Base-by-base conservation (phyloP, 2,888 invertebrate species). In the Nipponacmea schrenckii region DNA sequence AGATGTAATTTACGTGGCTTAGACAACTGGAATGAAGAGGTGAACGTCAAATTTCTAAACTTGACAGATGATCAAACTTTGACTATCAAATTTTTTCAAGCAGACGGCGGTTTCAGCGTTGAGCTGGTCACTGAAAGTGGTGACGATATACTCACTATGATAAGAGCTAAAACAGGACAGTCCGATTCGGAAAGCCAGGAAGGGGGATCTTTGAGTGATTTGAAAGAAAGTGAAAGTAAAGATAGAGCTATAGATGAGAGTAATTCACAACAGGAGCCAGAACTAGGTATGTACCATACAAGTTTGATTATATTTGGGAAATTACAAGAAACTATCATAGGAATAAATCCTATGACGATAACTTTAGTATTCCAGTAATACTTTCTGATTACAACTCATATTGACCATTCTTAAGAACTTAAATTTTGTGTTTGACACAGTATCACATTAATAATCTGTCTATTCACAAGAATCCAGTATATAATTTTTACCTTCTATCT, bases 11-110 rank as follows among this genome's bases (percentile, higher is more conserved):
- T 84, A 56, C 67, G 70, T 20, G 78, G 77, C n/a, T 46, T 72
- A n/a, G 68, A 64, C 27, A 50, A 46, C 0, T 74, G 81, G 78
- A 76, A 68, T 24, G 69, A 74, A 24, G 74, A 74, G n/a, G 77
- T 76, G 15, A 73, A 72, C 17, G 78, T 79, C 8, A 67, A 75
- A 45, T 79, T 85, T 63, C 71, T 71, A 31, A 76, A 81, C 14
- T 56, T 74, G 12, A 77, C 75, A 26, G 68, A 67, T 17, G 79
- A 81, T 44, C 74, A 79, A 45, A 77, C 77, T 31, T 66, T 80
- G 46, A 74, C 70, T 3, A 78, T 78, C 26, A 75, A 69, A 0
- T 79, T 79, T 62, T n/a, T 64, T 2, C 65, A 46, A 4, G 65
- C 72, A 15, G 62, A 62, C 14, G 66, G 72, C 15, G 70, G 67